phyloP scores from a whole-genome alignment of 2,888 invertebrate species.

The Caradrina kadenii region DNA sequence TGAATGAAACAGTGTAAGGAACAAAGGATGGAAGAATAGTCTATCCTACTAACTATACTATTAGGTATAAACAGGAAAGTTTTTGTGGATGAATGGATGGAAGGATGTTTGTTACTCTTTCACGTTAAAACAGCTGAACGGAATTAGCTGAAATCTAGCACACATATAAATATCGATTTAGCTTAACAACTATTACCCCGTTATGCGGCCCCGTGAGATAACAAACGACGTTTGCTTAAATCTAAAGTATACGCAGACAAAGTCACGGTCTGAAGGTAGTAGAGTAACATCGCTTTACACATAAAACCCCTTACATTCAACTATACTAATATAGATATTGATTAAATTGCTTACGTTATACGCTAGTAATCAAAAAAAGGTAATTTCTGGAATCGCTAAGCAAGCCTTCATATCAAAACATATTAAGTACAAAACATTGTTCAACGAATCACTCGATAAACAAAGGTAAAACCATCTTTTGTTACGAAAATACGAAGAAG shows the following conservation, averaged over 20 bases:
- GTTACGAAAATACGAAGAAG: constrained; percentile 1
- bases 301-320: background rate
- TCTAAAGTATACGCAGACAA: no score
- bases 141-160: no score
- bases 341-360: background rate
- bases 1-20: background rate
- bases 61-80: background rate
- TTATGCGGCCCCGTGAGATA: no score
- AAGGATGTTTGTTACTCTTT: background rate
- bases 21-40: background rate
- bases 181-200: no score
- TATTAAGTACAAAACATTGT: background rate
- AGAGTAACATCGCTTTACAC: background rate
- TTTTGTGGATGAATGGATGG: background rate
- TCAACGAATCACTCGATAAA: background rate
- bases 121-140: background rate
- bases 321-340: no score
- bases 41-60: no score
- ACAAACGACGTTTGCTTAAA: no score
- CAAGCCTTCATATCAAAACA: background rate
- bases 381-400: background rate
- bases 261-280: no score
- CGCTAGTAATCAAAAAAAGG: background rate
- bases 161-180: no score
- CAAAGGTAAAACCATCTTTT: constrained; percentile 18